Conservation (phyloP, 2,113 vertebrate genomes). For the Brachypodius melanocephalos region DNA sequence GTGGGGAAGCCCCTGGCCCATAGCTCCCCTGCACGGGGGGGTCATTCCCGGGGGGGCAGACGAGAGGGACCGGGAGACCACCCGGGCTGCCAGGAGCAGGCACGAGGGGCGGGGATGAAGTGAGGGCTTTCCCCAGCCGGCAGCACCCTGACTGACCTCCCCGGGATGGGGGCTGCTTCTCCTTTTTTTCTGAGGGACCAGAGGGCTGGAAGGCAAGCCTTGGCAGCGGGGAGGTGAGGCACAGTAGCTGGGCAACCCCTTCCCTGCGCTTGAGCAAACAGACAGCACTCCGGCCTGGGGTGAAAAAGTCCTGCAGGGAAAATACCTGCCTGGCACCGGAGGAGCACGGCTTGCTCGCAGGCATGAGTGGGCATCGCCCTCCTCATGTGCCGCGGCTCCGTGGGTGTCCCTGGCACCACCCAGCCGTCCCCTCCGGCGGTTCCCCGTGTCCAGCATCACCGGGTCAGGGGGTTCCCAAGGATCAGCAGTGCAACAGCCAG, state of each 20-base stretch:
- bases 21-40: not conserved
- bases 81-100: not conserved
- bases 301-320: not conserved
- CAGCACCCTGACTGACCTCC: not conserved
- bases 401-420: not conserved
- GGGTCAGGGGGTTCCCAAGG: not conserved
- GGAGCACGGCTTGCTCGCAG: not conserved
- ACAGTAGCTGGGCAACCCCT: not conserved
- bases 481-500: no score
- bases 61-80: no score
- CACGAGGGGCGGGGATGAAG: not conserved
- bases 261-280: not conserved
- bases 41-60: fast-evolving
- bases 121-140: not conserved
- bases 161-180: not conserved
- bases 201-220: not conserved
- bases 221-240: not conserved
- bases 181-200: not conserved
- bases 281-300: not conserved
- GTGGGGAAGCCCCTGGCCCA: not conserved
- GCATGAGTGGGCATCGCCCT: not conserved
- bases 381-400: not conserved
- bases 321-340: not conserved
- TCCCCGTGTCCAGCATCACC: not conserved
- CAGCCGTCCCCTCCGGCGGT: not conserved